Evolutionary conservation across 2,113 vertebrate species (phyloP), one percentile per base, ranked within the genome.

Genomic region (Anguilla japonica): DNA sequence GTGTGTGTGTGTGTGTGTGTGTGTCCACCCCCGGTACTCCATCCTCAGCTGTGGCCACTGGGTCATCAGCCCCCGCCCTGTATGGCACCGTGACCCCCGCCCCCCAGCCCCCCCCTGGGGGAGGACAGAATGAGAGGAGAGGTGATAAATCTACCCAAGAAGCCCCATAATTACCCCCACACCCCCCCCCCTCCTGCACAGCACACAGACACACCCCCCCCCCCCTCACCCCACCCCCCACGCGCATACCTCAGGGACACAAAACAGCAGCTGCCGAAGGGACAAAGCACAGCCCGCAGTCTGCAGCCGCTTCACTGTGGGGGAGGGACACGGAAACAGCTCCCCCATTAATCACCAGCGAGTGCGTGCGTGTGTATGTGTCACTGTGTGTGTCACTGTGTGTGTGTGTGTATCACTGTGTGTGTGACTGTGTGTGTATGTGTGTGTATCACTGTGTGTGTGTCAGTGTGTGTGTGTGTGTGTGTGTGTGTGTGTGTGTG

Each of bases 201-300:
- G 40, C 34, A 71, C 63, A 71, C 22, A 79, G 78, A 79, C 39
- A 34, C 29, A 15, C n/a, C 39, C 78, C 7, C 78, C 26, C 26
- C 71, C 22, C 7, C 71, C n/a, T 5, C 79, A 2, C 79, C 79
- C 39, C 40, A 16, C 5, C 34, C 40, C 15, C 79, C 79, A 80
- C 79, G 79, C 41, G 79, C 79, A 80, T 80, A 80, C 79, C 79
- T 80, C 79, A 16, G 79, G 15, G 79, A 80, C 34, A 80, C 79
- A 80, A 80, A 41, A 41, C 79, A 80, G 39, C 79, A 80, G 79
- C 79, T 80, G 79, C 79, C 18, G 40, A 11, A 39, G 79, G 40
- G 79, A 80, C 79, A 80, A 80, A 20, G 20, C 50, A 53, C 7
- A 14, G 50, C 43, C 43, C 9, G 71, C 71, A 78, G 71, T 7